These are phyloP conservation scores for Spodoptera frugiperda DNA, from an alignment of 1,140 invertebrate genomes.

Conservation along the genomic window DNA sequence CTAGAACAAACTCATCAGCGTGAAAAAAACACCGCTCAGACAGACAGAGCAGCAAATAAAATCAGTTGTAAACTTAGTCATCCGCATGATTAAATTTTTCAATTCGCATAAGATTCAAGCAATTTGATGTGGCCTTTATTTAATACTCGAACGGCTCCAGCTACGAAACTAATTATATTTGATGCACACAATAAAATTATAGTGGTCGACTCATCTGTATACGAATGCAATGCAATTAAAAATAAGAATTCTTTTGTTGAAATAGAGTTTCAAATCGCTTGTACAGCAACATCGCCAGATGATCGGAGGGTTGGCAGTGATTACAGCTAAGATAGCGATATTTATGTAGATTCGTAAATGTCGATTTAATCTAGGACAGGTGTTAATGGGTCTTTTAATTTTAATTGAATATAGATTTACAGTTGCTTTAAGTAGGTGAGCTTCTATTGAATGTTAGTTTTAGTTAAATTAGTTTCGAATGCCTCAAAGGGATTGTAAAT, in stretches of 20 bases:
- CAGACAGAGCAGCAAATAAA: background rate
- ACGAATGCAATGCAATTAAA: conserved; percentile 1
- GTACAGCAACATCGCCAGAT: background rate
- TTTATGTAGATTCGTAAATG: conserved; percentile 39
- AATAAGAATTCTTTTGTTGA: background rate
- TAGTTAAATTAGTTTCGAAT: background rate
- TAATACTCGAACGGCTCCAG: conserved; percentile 2
- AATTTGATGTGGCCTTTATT: background rate
- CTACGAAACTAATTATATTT: conserved; percentile 18
- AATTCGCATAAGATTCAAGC: background rate
- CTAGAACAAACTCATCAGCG: too few relatives aligned
- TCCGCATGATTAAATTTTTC: background rate
- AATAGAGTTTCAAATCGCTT: conserved; percentile 22
- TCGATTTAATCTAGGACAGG: conserved; percentile 37
- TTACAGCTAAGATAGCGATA: conserved; percentile 32
- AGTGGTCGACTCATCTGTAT: background rate
- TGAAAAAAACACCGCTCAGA: background rate
- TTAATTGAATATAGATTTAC: conserved; percentile 31
- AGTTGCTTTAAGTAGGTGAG: background rate
- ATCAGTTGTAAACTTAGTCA: background rate
- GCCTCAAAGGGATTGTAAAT: background rate
- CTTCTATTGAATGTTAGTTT: background rate
- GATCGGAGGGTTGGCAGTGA: conserved; percentile 19
- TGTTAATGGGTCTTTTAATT: conserved; percentile 39
- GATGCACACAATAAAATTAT: conserved; percentile 32